A percentile compares a stretch with the other conserved stretches of the same genome.
phyloP scores from a whole-genome alignment of 1,140 invertebrate species.

The Muscidifurax raptorellus region DNA sequence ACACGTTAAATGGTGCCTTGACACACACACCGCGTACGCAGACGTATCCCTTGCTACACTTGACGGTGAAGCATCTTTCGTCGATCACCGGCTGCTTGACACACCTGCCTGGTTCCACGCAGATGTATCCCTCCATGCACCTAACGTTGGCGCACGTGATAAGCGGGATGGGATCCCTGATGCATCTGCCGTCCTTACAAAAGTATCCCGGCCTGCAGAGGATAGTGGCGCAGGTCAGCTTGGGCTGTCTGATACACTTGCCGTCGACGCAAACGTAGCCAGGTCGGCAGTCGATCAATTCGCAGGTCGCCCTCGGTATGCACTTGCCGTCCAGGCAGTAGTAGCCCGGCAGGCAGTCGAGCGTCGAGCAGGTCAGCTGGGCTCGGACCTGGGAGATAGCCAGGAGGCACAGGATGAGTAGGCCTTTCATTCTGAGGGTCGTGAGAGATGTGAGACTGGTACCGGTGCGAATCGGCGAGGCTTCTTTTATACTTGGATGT shows the following conservation, averaged over 20 bases:
- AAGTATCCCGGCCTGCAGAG: neutral
- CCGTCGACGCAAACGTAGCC: too few species aligned
- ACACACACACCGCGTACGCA: neutral
- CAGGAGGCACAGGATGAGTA: neutral
- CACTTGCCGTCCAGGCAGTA: neutral
- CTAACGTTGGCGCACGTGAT: conserved; percentile 6
- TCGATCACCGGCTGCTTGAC: too few species aligned
- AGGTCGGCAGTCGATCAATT: neutral
- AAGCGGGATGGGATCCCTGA: neutral
- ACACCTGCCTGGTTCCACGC: neutral
- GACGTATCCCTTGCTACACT: too few species aligned
- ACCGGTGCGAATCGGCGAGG: too few species aligned
- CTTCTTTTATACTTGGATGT: too few species aligned
- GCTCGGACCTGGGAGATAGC: neutral
- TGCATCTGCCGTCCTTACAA: neutral
- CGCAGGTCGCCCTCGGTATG: neutral
- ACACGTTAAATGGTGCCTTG: too few species aligned
- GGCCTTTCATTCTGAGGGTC: neutral
- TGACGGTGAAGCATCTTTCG: too few species aligned
- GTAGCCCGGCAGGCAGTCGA: neutral
- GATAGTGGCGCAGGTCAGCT: neutral
- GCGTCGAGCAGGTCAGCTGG: neutral
- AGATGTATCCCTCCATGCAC: neutral
- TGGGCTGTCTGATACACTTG: neutral
- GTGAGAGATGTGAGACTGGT: too few species aligned